Base-by-base conservation (phyloP, 2,113 vertebrate species). In the Balaeniceps rex region DNA sequence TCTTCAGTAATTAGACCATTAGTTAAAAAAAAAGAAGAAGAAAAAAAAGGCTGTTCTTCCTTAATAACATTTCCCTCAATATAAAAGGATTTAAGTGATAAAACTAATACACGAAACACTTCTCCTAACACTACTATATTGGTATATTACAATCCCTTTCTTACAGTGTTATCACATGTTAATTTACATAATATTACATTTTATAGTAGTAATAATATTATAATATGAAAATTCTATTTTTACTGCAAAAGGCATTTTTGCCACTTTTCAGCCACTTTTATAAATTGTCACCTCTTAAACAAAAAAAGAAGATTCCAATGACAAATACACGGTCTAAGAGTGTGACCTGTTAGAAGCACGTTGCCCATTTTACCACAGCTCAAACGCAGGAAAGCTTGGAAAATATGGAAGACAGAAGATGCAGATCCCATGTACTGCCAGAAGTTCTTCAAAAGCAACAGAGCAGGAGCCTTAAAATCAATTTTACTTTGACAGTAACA, bases 1-100 rank as follows among this genome's bases (percentile, higher is more conserved):
- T 58, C 68, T 65, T 58, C 95, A 92, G 75, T 94, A 96, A 97
- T 95, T 93, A 97, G 95, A 96, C 18, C 83, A 92, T 87, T 82
- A 95, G 51, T 40, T 87, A 31, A 46, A 28, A 31, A 54, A 58
- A 25, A 63, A 29, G 12, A 12, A 40, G 12, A 44, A 44, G 14
- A 44, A 44, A 44, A 44, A 44, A 70, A 52, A 38, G 11, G 2
- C 42, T 69, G 11, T n/a, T 95, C 49, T 91, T 94, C 46, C 65
- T 87, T 61, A 93, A 6, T 49, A 92, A 82, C 58, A 83, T 40
- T 81, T 90, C 63, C 29, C 61, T 84, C 70, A 64, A 31, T 52
- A 82, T 44, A 40, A 88, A 83, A 92, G 26, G 44, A 83, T 26
- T 7, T 31, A 84, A 60, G 42, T 74, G 49, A 71, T 54, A 46